phyloP scores from a whole-genome alignment of 2,888 invertebrate species.

The Pachydiplax longipennis region DNA sequence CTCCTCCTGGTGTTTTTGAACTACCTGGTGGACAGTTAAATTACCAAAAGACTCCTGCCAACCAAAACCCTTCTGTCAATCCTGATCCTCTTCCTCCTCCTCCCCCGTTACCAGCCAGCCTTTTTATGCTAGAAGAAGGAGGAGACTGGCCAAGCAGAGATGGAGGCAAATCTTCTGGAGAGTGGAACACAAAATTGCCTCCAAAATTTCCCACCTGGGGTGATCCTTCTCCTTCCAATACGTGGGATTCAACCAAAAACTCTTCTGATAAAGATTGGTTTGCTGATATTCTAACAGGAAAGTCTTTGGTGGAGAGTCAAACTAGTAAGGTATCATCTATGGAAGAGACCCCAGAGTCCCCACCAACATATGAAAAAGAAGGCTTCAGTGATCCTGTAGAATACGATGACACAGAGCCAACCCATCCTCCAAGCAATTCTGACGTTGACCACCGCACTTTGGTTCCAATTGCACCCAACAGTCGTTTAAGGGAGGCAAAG shows the following conservation, averaged over 20 bases:
- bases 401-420: constrained; percentile 65
- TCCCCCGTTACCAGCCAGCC: constrained; percentile 53
- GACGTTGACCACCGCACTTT: constrained; percentile 71
- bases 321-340: background rate
- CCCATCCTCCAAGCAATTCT: constrained; percentile 52
- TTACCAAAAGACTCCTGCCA: constrained; percentile 61
- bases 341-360: constrained; percentile 71
- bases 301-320: background rate
- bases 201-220: constrained; percentile 62
- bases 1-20: constrained; percentile 32
- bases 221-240: constrained; percentile 51
- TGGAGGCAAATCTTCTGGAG: constrained; percentile 40
- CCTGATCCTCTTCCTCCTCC: constrained; percentile 60
- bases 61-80: constrained; percentile 52
- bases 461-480: constrained; percentile 63
- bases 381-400: constrained; percentile 67
- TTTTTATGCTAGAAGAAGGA: constrained; percentile 47
- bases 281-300: constrained; percentile 51
- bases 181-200: constrained; percentile 55
- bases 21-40: constrained; percentile 21
- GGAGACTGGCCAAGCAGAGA: constrained; percentile 43
- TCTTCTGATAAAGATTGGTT: constrained; percentile 53
- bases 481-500: constrained; percentile 47
- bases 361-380: constrained; percentile 71
- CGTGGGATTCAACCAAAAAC: constrained; percentile 1